Evolutionary conservation across 2,797 vertebrate species (phyloP).

Genomic region (Sylvilagus floridanus): DNA sequence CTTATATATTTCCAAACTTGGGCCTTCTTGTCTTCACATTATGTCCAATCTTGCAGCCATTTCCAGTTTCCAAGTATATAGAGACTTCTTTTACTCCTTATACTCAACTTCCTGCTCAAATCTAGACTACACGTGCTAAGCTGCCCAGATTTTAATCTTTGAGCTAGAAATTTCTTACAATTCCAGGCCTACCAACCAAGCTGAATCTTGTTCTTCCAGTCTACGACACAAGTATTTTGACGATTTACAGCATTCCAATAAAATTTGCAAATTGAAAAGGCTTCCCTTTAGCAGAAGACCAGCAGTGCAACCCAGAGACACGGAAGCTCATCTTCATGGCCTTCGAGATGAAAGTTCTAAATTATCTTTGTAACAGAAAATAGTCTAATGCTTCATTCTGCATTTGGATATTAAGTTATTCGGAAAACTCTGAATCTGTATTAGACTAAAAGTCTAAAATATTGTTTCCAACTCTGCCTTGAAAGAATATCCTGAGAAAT

Average conservation of each 20-base stretch:
- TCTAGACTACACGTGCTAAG: neutral
- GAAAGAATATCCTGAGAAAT: neutral
- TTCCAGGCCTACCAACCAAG: neutral
- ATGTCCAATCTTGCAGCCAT: neutral
- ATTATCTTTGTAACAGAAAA: slow-evolving; percentile 75
- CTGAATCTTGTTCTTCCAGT: neutral
- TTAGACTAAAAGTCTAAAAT: slow-evolving; percentile 30
- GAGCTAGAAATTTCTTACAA: neutral
- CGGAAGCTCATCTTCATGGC: slow-evolving; percentile 55
- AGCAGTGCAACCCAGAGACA: slow-evolving; percentile 72
- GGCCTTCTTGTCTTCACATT: neutral
- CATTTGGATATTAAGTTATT: slow-evolving; percentile 69
- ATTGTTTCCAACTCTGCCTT: slow-evolving; percentile 26
- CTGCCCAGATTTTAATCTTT: slow-evolving; percentile 8
- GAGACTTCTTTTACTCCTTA: slow-evolving; percentile 4
- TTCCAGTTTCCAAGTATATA: slow-evolving; percentile 5
- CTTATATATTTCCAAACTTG: neutral
- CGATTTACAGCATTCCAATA: slow-evolving; percentile 75
- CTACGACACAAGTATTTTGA: slow-evolving; percentile 30
- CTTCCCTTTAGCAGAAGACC: slow-evolving; percentile 71
- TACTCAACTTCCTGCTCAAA: neutral
- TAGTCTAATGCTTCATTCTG: slow-evolving; percentile 75
- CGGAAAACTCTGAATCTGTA: slow-evolving; percentile 76
- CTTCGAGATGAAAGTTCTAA: slow-evolving; percentile 43
- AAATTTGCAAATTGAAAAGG: slow-evolving; percentile 69